phyloP scores from a whole-genome alignment of 1,140 invertebrate genomes.

The Rhizoglyphus robini region DNA sequence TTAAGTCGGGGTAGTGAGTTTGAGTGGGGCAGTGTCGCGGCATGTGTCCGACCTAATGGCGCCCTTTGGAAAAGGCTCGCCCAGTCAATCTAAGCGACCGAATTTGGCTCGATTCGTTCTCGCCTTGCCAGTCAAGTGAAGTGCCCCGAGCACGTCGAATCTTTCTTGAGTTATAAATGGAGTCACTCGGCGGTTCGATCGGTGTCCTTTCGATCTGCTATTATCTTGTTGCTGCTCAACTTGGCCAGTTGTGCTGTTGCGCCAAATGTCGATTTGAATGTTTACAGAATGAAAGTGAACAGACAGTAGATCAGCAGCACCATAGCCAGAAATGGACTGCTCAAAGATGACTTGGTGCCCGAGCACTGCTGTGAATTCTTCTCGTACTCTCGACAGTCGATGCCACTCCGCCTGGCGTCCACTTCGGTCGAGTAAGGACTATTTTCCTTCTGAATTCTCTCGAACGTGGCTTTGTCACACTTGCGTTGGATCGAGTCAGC shows the following conservation, averaged over 20 bases:
- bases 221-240: conserved; percentile 5
- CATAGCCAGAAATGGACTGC: not conserved
- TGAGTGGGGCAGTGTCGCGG: not conserved
- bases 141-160: no score
- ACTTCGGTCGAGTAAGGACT: not conserved
- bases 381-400: not conserved
- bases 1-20: no score
- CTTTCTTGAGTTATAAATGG: not conserved
- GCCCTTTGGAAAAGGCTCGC: no score
- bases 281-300: conserved; percentile 7
- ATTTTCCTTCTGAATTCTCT: not conserved
- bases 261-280: no score
- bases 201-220: not conserved
- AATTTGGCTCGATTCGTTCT: no score
- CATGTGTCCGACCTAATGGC: not conserved
- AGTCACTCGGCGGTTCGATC: no score
- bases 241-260: not conserved
- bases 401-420: not conserved
- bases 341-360: not conserved
- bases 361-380: not conserved
- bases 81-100: no score
- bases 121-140: no score
- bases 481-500: not conserved
- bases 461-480: not conserved
- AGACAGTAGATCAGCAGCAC: not conserved